Conservation (phyloP, 2,888 invertebrate species). For the Ormyrus pomaceus region DNA sequence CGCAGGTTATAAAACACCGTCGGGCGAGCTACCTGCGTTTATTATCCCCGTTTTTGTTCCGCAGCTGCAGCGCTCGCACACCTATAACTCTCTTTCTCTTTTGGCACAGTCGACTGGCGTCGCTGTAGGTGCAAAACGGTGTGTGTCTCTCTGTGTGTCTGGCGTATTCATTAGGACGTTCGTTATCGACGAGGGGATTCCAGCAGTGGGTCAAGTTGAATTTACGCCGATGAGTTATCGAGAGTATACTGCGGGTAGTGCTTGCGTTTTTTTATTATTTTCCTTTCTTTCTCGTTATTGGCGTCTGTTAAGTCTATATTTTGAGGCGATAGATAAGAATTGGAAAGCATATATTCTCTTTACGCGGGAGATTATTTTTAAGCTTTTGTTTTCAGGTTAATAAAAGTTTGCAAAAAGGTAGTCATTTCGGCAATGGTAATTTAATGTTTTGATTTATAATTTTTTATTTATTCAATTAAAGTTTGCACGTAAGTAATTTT, state of each 20-base stretch:
- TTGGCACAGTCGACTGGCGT: background rate
- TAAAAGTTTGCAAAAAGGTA: too few species aligned
- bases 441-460: too few species aligned
- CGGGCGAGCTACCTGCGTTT: slow-evolving; percentile 4
- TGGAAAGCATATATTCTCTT: too few species aligned
- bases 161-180: slow-evolving; percentile 41
- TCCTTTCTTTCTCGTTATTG: background rate
- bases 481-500: too few species aligned
- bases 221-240: slow-evolving; percentile 35
- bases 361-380: too few species aligned
- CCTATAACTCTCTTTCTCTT: background rate
- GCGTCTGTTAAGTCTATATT: too few species aligned
- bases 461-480: too few species aligned
- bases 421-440: too few species aligned
- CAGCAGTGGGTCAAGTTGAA: slow-evolving; percentile 28
- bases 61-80: background rate
- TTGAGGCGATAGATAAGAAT: too few species aligned
- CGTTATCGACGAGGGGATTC: slow-evolving; percentile 27
- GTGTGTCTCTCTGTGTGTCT: slow-evolving; percentile 4
- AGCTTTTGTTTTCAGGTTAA: too few species aligned
- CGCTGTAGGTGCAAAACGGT: too few species aligned
- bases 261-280: background rate
- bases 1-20: background rate
- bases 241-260: background rate
- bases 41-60: slow-evolving; percentile 16